Evolutionary conservation across 2,113 vertebrate species (phyloP).

Genomic region (Sapayoa aenigma): DNA sequence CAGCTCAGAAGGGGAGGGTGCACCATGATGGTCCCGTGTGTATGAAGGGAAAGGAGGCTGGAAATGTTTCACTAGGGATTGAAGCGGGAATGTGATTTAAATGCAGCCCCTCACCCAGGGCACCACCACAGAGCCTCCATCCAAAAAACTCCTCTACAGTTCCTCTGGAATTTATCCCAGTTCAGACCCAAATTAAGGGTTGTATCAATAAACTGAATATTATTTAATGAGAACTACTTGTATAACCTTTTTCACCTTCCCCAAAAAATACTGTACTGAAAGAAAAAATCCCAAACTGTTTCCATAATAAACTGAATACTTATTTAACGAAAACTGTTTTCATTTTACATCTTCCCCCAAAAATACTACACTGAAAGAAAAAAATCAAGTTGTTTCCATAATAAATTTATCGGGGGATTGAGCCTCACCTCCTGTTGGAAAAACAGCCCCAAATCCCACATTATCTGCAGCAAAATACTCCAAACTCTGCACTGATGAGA

Average conservation of each 20-base stretch:
- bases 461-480: not conserved
- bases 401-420: not conserved
- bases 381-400: too few relatives aligned
- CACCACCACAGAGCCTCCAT: too few relatives aligned
- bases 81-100: not conserved
- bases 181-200: not conserved
- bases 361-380: too few relatives aligned
- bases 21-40: rapidly evolving
- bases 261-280: too few relatives aligned
- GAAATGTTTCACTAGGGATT: rapidly evolving
- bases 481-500: not conserved
- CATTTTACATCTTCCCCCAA: not conserved
- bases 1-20: not conserved
- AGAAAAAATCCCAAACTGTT: too few relatives aligned
- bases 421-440: not conserved
- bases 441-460: not conserved
- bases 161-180: not conserved
- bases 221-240: not conserved
- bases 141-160: rapidly evolving
- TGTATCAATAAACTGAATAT: not conserved
- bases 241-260: not conserved
- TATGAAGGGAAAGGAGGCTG: not conserved
- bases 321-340: not conserved
- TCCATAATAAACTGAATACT: not conserved
- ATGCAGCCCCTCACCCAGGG: rapidly evolving